Evolutionary conservation across 2,797 vertebrate genomes (phyloP).

Genomic region (Schizopygopsis pylzovi): DNA sequence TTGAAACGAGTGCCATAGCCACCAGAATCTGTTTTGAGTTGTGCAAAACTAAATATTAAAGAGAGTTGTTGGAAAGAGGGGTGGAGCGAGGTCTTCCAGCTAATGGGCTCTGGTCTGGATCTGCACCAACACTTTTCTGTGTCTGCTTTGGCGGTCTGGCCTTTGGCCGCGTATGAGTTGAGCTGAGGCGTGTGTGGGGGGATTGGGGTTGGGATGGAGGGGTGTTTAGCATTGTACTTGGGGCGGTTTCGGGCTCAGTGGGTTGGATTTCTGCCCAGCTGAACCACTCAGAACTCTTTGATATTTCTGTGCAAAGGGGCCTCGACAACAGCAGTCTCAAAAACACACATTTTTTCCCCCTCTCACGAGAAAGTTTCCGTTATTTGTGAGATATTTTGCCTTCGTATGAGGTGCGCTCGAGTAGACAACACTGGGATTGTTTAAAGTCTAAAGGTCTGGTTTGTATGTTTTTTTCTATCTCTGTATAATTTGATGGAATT

Average conservation of each 20-base stretch:
- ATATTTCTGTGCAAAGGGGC: constrained; percentile 64
- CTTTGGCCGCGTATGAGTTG: constrained; percentile 57
- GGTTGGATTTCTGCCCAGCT: constrained; percentile 63
- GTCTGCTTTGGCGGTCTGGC: constrained; percentile 71
- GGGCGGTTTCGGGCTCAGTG: constrained; percentile 55
- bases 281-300: constrained; percentile 66
- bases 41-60: constrained; percentile 52
- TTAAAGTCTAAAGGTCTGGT: constrained; percentile 22
- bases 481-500: constrained; percentile 19
- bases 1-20: constrained; percentile 17
- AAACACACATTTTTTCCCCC: constrained; percentile 36
- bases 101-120: constrained; percentile 70
- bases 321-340: constrained; percentile 52
- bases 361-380: constrained; percentile 49
- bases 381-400: constrained; percentile 35
- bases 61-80: constrained; percentile 38
- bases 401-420: constrained; percentile 17
- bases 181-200: constrained; percentile 29
- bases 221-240: constrained; percentile 54
- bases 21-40: constrained; percentile 46
- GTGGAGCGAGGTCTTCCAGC: constrained; percentile 53
- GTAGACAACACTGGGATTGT: constrained; percentile 29
- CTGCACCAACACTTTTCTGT: constrained; percentile 70
- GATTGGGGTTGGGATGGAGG: constrained; percentile 13
- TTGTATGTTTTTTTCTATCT: neutral